Conservation (phyloP, 2,888 invertebrate genomes). For the Cartodere bifasciata region DNA sequence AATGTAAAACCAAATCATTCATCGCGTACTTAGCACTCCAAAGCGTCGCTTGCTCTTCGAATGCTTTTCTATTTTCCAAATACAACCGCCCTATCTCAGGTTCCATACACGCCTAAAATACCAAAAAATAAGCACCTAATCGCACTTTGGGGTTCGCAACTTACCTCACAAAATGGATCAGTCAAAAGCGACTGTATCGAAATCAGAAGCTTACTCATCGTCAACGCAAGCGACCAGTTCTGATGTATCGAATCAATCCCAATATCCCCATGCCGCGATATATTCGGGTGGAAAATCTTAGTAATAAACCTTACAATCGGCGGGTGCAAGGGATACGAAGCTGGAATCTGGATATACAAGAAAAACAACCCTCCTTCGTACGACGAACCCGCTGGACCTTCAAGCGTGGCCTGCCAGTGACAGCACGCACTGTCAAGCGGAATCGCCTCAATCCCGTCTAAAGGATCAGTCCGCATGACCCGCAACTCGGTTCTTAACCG, state of each 20-base stretch:
- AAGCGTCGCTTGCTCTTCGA: constrained; percentile 65
- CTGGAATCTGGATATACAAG: constrained; percentile 79
- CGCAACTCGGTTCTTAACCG: constrained; percentile 63
- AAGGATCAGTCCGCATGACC: constrained; percentile 62
- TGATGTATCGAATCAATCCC: constrained; percentile 91
- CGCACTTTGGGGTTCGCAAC: constrained; percentile 19
- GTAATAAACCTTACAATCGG: constrained; percentile 87
- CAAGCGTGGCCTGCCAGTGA: constrained; percentile 90
- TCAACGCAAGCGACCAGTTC: constrained; percentile 92
- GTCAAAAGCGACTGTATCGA: constrained; percentile 80
- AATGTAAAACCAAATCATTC: constrained; percentile 41
- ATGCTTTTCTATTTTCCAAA: constrained; percentile 53
- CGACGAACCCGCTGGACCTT: constrained; percentile 83
- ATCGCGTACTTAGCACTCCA: constrained; percentile 89
- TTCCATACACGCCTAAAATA: constrained; percentile 72
- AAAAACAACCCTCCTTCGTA: constrained; percentile 91
- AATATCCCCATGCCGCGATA: constrained; percentile 89
- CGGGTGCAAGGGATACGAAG: constrained; percentile 81
- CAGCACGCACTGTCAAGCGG: constrained; percentile 70
- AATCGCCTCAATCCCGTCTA: constrained; percentile 73
- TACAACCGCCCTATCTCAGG: constrained; percentile 71
- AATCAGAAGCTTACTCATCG: constrained; percentile 77
- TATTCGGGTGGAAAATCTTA: constrained; percentile 88
- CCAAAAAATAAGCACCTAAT: background rate
- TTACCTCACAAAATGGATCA: constrained; percentile 76